phyloP scores from a whole-genome alignment of 2,797 vertebrate species.

The Pitangus sulphuratus region DNA sequence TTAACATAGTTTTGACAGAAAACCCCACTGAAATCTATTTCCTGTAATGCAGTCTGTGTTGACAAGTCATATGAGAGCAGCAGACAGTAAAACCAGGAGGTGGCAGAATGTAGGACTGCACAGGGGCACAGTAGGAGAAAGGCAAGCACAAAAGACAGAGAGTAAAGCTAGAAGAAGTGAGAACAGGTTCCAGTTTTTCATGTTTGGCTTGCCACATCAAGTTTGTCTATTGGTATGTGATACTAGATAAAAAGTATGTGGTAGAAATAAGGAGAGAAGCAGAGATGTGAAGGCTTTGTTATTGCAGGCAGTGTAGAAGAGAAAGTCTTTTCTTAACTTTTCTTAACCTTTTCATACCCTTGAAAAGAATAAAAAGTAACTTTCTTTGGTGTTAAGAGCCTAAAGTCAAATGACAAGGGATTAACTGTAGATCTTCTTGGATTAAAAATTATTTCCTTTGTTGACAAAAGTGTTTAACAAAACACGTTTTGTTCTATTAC shows the following conservation, averaged over 20 bases:
- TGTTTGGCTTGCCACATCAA: background rate
- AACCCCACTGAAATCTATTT: background rate
- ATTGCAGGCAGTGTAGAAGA: background rate
- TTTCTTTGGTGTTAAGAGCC: background rate
- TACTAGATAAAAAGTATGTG: background rate
- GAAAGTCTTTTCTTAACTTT: background rate
- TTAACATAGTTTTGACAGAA: background rate
- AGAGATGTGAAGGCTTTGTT: background rate
- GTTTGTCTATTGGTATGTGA: background rate
- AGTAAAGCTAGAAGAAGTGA: background rate
- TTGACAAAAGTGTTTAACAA: background rate
- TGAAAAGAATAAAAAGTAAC: background rate
- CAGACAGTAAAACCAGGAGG: fast-evolving
- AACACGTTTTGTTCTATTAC: background rate
- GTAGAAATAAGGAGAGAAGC: background rate
- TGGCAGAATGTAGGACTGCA: background rate
- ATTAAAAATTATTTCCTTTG: background rate
- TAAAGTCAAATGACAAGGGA: background rate
- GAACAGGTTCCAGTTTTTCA: background rate
- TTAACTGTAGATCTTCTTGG: background rate
- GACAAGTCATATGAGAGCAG: fast-evolving
- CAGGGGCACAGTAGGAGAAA: background rate
- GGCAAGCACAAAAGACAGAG: background rate
- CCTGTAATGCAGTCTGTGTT: background rate
- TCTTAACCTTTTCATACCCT: background rate